Evolutionary conservation across 2,888 invertebrate genomes (phyloP), one percentile per base, ranked within the genome.

Genomic region (Drosophila aldrichi): DNA sequence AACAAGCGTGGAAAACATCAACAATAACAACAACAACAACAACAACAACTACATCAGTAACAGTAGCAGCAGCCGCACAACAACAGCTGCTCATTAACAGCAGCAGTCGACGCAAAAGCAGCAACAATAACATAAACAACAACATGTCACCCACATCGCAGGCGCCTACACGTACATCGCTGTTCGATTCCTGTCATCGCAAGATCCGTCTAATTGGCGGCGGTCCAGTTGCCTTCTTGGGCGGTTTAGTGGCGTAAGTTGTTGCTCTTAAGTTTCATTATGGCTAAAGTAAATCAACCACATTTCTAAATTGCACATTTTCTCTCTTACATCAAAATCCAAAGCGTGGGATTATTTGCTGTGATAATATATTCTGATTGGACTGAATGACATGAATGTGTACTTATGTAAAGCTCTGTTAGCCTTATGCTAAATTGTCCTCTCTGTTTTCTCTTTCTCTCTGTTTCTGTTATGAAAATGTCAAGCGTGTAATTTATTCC

Each of bases 231-330:
- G 95, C 95, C 80, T 95, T 95, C 92, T 93, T 95, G 78, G 95
- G 95, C 89, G 96, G 95, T 90, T 94, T 96, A 89, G 95, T 96
- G 92, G 95, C 96, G 96, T 96, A 94, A 95, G 96, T 94, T 85
- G 71, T 48, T 66, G 38, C 54, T 29, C 29, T 48, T 59, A 22
- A 56, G 44, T 52, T 51, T 29, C 41, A 55, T 56, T 63, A 43
- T 40, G 52, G 52, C 38, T 54, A 54, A 54, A 36, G 7, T 18
- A 32, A 49, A 10, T 18, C 7, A 49, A 49, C 32, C 29, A 29
- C 48, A 29, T 48, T 48, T 48, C 29, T 48, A 20, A 18, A 18
- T 10, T 51, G 16, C 20, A 51, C 72, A 51, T 44, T 57, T 67
- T 44, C 22, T 16, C 67, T 25, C 49, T 34, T 51, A 44, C 51